Evolutionary conservation across 2,888 invertebrate genomes (phyloP), one percentile per base, ranked within the genome.

Genomic region (Netelia fuscicornis): DNA sequence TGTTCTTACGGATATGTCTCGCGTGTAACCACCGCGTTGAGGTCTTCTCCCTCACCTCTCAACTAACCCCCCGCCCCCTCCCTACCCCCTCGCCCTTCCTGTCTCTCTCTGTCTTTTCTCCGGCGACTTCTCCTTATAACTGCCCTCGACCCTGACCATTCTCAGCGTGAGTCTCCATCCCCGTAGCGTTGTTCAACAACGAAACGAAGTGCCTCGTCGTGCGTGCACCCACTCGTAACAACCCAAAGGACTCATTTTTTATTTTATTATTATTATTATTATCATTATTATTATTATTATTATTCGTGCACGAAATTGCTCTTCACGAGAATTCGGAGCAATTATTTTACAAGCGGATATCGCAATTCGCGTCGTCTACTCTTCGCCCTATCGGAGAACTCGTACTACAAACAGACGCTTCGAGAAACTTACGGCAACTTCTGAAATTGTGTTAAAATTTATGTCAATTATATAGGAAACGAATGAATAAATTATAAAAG

Each of bases 161-260:
- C 86, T 13, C 86, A 86, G 86, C 86, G 84, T 84, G 86, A 75
- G 86, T 78, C 84, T 71, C 52, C 79, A 79, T 78, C 79, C 83
- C 83, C 81, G 75, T 78, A 65, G 65, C 62, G 83, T 77, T 86
- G 79, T 84, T 82, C 30, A 81, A 84, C 81, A 76, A 81, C 81
- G 48, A 54, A 68, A 58, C 58, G 65, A 60, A 52, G 80, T 80
- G 48, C 48, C 71, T 76, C 52, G 56, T 62, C 71, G 58, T 80
- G 71, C 71, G 76, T 67, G 71, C 44, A 71, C 83, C 62, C 79
- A 77, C 77, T 25, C 17, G 37, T 30, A n/a, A 8, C 70, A 13
- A 48, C 20, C 78, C 37, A 58, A 75, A 65, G 64, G 30, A 60
- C 52, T 81, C 52, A 52, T 75, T 81, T 70, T 65, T 70, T 56